phyloP scores from a whole-genome alignment of 2,113 vertebrate genomes.

The Rissa tridactyla region DNA sequence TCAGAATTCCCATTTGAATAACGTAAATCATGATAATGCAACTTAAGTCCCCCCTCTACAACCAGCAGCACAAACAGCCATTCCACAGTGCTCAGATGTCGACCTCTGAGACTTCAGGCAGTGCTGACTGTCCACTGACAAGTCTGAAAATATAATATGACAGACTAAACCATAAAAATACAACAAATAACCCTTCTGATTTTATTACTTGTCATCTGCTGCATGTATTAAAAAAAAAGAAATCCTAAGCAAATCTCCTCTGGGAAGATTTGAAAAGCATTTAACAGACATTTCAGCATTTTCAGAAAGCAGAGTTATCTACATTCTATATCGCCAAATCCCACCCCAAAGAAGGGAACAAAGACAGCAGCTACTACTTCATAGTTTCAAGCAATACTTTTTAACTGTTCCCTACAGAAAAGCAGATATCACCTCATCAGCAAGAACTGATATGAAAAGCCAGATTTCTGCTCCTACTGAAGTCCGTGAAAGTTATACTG shows the following conservation, averaged over 20 bases:
- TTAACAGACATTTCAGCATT: background rate
- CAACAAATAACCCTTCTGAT: slow-evolving; percentile 16
- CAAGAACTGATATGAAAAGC: background rate
- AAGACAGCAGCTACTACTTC: background rate
- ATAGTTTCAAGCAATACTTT: background rate
- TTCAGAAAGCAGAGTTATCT: background rate
- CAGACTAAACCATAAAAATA: slow-evolving; percentile 11
- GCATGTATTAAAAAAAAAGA: background rate
- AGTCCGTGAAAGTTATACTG: background rate
- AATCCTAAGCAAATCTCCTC: slow-evolving; percentile 10
- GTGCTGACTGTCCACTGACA: background rate
- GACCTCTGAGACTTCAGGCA: background rate
- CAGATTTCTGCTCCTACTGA: background rate
- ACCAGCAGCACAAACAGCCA: background rate
- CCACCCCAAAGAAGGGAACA: background rate
- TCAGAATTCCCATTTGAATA: background rate
- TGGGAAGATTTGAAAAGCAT: slow-evolving; percentile 31
- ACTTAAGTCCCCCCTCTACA: background rate
- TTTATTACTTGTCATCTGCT: slow-evolving; percentile 39
- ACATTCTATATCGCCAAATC: background rate
- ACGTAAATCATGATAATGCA: background rate
- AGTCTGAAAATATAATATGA: background rate
- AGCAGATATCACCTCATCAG: background rate
- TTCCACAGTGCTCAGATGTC: background rate
- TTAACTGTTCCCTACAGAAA: background rate